Conservation (phyloP, 2,888 invertebrate species). For the Galerucella nymphaeae region DNA sequence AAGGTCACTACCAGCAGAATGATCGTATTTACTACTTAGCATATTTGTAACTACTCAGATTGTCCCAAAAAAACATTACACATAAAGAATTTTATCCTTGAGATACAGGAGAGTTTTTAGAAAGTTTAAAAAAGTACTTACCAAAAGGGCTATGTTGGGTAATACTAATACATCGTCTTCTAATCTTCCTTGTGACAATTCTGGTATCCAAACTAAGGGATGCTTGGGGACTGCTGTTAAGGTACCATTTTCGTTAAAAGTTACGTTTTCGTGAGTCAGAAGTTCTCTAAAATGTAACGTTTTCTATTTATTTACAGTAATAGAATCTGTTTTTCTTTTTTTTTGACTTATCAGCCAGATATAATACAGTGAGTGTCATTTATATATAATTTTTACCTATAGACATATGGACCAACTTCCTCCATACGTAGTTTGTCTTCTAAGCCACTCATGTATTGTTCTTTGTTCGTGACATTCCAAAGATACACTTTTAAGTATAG, state of each 20-base stretch:
- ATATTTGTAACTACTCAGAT: no score
- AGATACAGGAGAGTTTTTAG: no score
- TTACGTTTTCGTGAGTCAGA: conserved; percentile 75
- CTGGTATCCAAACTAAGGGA: conserved; percentile 81
- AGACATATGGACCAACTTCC: conserved; percentile 89
- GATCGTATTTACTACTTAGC: no score
- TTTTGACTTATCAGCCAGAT: no score
- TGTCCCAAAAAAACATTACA: no score
- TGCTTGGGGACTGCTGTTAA: conserved; percentile 77
- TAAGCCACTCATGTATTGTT: conserved; percentile 78
- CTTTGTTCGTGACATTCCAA: conserved; percentile 86
- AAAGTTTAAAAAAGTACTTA: conserved; percentile 67
- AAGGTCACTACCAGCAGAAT: conserved; percentile 3
- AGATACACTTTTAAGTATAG: conserved; percentile 81
- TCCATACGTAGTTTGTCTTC: conserved; percentile 76
- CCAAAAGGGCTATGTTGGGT: conserved; percentile 87
- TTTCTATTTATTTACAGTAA: no score
- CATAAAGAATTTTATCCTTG: no score
- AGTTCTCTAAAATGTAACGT: conserved; percentile 78
- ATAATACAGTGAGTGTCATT: conserved; percentile 10
- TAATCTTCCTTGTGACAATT: conserved; percentile 77
- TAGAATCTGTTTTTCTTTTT: no score
- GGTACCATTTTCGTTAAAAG: conserved; percentile 82
- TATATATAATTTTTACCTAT: conserved; percentile 72
- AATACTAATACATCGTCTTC: conserved; percentile 81